These are phyloP conservation scores for Microcebus jonahi DNA, from an alignment of 2,113 vertebrate species.

Conservation along the genomic window DNA sequence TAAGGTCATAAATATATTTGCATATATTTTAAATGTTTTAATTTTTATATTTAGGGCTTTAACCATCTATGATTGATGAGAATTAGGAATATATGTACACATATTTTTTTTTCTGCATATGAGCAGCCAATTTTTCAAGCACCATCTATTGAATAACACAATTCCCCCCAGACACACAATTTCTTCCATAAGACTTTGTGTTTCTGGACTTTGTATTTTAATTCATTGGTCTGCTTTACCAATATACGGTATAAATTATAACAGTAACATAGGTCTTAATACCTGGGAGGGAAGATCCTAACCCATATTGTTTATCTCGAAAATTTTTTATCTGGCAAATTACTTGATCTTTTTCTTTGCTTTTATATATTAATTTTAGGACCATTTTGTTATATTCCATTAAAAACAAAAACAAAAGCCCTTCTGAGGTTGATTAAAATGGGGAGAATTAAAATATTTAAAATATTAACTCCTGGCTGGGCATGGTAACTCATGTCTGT, in stretches of 20 bases:
- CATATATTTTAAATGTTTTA: not conserved
- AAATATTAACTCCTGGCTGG: not conserved
- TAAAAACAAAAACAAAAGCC: not conserved
- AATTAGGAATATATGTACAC: not conserved
- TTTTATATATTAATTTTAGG: not conserved
- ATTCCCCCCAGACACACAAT: not conserved
- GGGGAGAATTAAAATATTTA: not conserved
- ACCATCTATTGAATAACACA: not conserved
- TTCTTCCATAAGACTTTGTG: not conserved
- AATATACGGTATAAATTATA: not conserved
- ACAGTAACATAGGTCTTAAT: not conserved
- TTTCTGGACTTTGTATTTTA: not conserved
- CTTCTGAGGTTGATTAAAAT: not conserved
- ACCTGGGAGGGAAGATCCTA: not conserved
- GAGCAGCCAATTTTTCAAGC: not conserved
- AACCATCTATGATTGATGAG: not conserved
- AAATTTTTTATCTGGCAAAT: not conserved
- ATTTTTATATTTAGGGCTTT: not conserved
- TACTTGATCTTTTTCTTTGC: not conserved
- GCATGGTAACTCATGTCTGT: no score
- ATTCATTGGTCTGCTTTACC: not conserved
- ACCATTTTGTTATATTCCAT: not conserved
- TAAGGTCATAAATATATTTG: not conserved
- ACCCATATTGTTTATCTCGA: not conserved
- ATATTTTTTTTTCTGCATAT: not conserved